These are phyloP conservation scores for Alces alces DNA, from an alignment of 2,113 vertebrate genomes.

Conservation along the genomic window DNA sequence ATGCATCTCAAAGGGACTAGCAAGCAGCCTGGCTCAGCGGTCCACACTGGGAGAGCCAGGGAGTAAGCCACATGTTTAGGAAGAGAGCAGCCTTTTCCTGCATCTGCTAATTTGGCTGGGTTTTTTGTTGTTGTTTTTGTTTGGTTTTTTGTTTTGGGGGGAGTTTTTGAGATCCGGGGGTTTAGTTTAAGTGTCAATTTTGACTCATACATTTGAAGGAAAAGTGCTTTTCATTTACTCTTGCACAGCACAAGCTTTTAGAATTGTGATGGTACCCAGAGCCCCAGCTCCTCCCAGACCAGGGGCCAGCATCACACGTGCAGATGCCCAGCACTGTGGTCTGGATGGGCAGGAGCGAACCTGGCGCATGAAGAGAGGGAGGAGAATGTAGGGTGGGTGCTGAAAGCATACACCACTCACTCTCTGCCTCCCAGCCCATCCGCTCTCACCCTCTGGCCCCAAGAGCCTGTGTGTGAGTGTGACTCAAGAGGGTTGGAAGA, in stretches of 20 bases:
- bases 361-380: accelerated
- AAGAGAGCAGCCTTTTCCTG: neutral
- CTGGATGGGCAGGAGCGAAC: accelerated
- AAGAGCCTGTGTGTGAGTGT: neutral
- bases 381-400: accelerated
- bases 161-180: accelerated
- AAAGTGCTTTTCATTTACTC: neutral
- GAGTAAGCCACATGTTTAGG: neutral
- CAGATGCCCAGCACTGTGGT: neutral
- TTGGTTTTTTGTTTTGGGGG: neutral
- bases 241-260: neutral
- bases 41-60: neutral
- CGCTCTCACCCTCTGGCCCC: neutral
- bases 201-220: neutral
- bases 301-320: accelerated
- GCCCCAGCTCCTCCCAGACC: neutral
- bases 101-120: neutral
- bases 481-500: neutral
- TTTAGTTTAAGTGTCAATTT: neutral
- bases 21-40: neutral
- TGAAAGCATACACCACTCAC: neutral
- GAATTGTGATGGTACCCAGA: neutral
- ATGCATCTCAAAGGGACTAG: neutral
- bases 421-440: neutral
- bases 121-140: neutral